Conservation (phyloP, 2,888 invertebrate genomes). For the Lycia hirtaria region DNA sequence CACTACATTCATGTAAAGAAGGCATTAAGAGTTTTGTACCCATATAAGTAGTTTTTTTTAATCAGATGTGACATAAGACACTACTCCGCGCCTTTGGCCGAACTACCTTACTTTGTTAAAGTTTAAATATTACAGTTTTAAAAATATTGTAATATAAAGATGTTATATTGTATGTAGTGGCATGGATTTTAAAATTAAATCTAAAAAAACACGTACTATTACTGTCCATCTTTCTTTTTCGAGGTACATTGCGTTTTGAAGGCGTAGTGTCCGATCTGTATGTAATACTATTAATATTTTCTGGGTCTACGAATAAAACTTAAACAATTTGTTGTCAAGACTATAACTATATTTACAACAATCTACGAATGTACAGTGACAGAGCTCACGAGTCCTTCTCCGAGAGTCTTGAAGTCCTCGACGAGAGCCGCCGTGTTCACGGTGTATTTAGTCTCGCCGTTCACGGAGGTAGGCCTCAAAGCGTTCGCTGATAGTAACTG, state of each 20-base stretch:
- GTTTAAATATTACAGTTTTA: constrained; percentile 21
- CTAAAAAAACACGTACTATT: too few species aligned
- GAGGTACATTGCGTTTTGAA: too few species aligned
- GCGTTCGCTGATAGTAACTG: constrained; percentile 86
- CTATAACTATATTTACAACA: not conserved
- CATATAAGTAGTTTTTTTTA: too few species aligned
- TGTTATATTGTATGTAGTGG: too few species aligned
- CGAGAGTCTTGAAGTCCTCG: constrained; percentile 89
- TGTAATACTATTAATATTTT: too few species aligned
- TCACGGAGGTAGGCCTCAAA: constrained; percentile 74
- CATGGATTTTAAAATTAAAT: too few species aligned
- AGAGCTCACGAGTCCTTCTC: constrained; percentile 87
- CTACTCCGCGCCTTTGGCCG: constrained; percentile 86
- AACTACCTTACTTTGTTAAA: constrained; percentile 85
- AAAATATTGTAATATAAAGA: too few species aligned
- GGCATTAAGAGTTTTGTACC: not conserved
- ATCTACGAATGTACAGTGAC: constrained; percentile 66
- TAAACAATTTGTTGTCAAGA: not conserved
- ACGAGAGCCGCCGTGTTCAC: constrained; percentile 88
- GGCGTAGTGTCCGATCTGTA: too few species aligned
- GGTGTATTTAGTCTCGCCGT: constrained; percentile 73
- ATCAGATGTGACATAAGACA: too few species aligned
- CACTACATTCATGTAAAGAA: not conserved
- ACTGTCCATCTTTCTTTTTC: too few species aligned
- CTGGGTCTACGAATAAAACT: not conserved